Percentiles rank a stretch among this genome's conserved stretches.
These are phyloP conservation scores for Mesocentrotus franciscanus DNA, from an alignment of 53 echinoderm and acorn worm species.

Conservation along the genomic window DNA sequence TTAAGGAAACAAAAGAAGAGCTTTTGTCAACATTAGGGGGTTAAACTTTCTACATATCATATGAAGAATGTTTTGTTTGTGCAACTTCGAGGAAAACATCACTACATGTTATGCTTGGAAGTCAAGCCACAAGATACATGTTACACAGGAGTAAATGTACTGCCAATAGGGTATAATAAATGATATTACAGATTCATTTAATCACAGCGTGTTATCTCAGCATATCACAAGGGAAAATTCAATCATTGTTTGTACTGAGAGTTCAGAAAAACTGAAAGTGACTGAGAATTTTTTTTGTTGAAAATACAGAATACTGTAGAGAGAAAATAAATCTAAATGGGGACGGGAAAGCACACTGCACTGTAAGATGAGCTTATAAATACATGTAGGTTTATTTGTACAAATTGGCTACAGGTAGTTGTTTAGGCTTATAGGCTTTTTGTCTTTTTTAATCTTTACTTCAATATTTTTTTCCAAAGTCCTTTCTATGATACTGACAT, in stretches of 20 bases:
- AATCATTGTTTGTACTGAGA: background rate
- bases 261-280: background rate
- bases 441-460: too few relatives aligned
- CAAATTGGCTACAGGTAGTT: background rate
- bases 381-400: background rate
- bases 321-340: background rate
- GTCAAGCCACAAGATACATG: background rate
- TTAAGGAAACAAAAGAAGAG: background rate
- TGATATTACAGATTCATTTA: conserved; percentile 33
- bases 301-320: background rate
- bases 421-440: too few relatives aligned
- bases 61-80: background rate
- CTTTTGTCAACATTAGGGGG: too few relatives aligned
- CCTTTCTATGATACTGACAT: too few relatives aligned
- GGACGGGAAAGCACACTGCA: too few relatives aligned
- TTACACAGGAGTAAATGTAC: background rate
- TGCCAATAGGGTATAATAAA: background rate
- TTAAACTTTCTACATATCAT: background rate
- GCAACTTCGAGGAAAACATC: background rate
- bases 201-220: background rate
- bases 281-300: background rate
- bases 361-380: too few relatives aligned
- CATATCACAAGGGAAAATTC: conserved; percentile 7
- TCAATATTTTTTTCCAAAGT: too few relatives aligned
- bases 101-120: background rate